These are phyloP conservation scores for Diacarnus erythraeanus DNA, from an alignment of 37 sponge, comb jelly and placozoan genomes.

Conservation along the genomic window DNA sequence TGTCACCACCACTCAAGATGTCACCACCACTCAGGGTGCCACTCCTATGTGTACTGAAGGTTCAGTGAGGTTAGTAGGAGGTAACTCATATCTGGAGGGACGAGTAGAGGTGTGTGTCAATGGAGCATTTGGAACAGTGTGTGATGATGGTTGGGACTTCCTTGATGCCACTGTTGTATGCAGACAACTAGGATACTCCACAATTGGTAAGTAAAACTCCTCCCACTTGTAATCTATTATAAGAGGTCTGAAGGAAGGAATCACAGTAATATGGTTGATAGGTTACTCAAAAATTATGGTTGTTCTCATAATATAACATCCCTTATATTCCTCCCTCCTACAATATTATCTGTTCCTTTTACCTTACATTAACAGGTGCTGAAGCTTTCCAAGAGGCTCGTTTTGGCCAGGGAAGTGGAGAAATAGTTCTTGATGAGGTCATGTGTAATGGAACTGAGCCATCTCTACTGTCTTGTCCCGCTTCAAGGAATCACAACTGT, in stretches of 20 bases:
- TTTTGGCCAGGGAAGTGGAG: not conserved
- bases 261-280: too few relatives aligned
- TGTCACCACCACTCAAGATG: too few relatives aligned
- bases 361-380: too few relatives aligned
- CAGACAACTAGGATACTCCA: not conserved
- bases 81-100: not conserved
- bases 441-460: not conserved
- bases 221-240: too few relatives aligned
- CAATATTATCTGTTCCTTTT: too few relatives aligned
- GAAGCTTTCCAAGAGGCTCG: too few relatives aligned
- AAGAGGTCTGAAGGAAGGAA: too few relatives aligned
- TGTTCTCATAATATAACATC: too few relatives aligned
- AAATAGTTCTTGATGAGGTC: not conserved
- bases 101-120: not conserved
- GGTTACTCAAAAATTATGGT: too few relatives aligned
- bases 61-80: not conserved
- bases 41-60: not conserved
- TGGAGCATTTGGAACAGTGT: not conserved
- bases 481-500: not conserved
- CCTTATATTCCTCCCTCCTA: too few relatives aligned
- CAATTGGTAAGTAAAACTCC: not conserved
- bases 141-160: not conserved
- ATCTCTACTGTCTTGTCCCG: not conserved
- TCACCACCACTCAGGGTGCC: too few relatives aligned
- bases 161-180: conserved; percentile 11